A percentile compares a stretch with the other conserved stretches of the same genome.
phyloP scores from a whole-genome alignment of 2,113 vertebrate species.

The Nipponia nippon region DNA sequence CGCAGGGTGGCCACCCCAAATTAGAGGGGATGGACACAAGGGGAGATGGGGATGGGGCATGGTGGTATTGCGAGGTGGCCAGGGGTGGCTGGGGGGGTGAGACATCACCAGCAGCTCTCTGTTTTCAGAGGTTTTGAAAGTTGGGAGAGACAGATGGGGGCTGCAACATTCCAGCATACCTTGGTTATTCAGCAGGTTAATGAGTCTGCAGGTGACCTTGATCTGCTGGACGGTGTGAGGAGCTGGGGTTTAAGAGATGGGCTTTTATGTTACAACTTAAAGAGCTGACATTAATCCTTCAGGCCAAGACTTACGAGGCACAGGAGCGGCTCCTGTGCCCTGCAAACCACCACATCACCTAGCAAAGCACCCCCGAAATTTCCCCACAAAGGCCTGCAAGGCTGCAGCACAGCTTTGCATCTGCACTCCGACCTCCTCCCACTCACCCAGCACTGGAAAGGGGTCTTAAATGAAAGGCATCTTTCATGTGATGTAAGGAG shows the following conservation, averaged over 20 bases:
- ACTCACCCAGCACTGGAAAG: not conserved
- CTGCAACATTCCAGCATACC: not conserved
- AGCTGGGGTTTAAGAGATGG: not conserved
- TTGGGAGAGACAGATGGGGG: not conserved
- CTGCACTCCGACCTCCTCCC: fast-evolving
- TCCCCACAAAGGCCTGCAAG: not conserved
- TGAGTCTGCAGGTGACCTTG: not conserved
- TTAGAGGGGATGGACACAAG: not conserved
- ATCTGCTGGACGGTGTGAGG: not conserved
- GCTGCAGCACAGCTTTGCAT: not conserved
- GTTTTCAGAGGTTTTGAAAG: not conserved
- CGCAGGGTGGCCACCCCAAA: not conserved
- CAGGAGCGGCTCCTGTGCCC: not conserved
- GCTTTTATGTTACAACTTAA: not conserved
- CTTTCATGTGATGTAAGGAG: not conserved
- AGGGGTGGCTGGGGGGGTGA: not conserved
- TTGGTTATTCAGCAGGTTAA: not conserved
- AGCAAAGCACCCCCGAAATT: not conserved
- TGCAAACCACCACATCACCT: not conserved
- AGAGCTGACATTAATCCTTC: not conserved
- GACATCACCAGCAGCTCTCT: not conserved
- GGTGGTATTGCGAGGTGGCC: not conserved
- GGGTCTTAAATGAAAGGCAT: not conserved
- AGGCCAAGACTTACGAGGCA: not conserved
- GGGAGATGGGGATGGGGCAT: not conserved